These are phyloP conservation scores for Phylloscopus trochilus DNA, from an alignment of 2,113 vertebrate species.

Conservation along the genomic window DNA sequence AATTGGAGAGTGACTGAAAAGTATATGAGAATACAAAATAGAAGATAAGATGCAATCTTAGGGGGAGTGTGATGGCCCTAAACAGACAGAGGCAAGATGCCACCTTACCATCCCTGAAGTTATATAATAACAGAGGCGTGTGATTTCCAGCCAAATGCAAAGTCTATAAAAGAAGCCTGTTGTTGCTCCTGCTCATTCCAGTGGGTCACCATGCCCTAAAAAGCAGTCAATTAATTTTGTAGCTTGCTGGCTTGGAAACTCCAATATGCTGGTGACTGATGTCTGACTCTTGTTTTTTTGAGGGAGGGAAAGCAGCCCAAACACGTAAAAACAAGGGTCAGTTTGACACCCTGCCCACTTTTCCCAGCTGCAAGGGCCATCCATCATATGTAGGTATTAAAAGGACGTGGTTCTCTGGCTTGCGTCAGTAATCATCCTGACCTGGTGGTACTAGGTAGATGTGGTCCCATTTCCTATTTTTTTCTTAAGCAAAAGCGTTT, in stretches of 20 bases:
- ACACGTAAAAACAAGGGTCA: neutral
- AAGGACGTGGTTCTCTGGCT: neutral
- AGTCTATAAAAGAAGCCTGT: neutral
- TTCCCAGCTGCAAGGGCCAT: neutral
- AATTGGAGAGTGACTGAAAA: neutral
- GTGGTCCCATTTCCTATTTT: neutral
- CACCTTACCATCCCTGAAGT: neutral
- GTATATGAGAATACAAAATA: neutral
- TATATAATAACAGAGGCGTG: neutral
- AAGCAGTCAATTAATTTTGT: neutral
- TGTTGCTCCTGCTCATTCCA: neutral
- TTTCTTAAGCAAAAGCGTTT: neutral
- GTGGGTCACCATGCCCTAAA: slow-evolving; percentile 24
- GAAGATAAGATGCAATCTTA: neutral
- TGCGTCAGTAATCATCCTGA: neutral
- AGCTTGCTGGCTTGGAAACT: neutral
- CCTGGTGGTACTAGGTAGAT: neutral
- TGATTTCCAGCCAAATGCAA: neutral
- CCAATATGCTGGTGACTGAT: neutral
- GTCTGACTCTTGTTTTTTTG: neutral
- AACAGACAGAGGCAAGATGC: neutral
- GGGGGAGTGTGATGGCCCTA: neutral
- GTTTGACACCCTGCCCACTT: neutral
- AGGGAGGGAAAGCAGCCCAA: neutral
- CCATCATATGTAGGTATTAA: neutral